phyloP scores from a whole-genome alignment of 2,113 vertebrate genomes.

The Mobula hypostoma region DNA sequence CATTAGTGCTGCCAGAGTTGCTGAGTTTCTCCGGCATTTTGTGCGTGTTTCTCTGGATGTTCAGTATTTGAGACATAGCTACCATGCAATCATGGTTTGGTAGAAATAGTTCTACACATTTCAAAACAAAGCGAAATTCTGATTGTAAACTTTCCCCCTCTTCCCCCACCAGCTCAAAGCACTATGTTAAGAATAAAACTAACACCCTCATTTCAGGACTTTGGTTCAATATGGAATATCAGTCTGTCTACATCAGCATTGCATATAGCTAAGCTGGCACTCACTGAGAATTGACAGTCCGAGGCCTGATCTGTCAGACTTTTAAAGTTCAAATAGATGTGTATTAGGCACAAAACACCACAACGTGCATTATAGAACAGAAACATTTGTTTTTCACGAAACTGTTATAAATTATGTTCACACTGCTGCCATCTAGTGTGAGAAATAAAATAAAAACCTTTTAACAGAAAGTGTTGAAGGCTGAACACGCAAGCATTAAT shows the following conservation, averaged over 20 bases:
- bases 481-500: background rate
- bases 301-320: background rate
- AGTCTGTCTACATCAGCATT: background rate
- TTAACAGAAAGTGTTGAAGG: background rate
- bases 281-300: background rate
- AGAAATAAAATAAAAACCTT: background rate
- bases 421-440: conserved; percentile 18
- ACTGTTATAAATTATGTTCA: background rate
- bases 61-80: background rate
- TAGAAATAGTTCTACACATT: background rate
- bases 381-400: background rate
- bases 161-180: background rate
- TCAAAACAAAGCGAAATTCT: background rate
- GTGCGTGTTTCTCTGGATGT: no score
- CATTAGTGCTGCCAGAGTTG: no score
- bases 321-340: background rate
- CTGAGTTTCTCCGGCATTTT: no score
- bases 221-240: background rate
- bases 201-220: background rate
- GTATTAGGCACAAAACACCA: background rate
- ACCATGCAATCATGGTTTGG: background rate
- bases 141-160: no score
- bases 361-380: background rate
- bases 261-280: background rate
- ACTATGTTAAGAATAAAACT: background rate